A percentile compares a stretch with the other conserved stretches of the same genome.
Conservation (phyloP, 2,797 vertebrate species). For the Xenopus petersii region DNA sequence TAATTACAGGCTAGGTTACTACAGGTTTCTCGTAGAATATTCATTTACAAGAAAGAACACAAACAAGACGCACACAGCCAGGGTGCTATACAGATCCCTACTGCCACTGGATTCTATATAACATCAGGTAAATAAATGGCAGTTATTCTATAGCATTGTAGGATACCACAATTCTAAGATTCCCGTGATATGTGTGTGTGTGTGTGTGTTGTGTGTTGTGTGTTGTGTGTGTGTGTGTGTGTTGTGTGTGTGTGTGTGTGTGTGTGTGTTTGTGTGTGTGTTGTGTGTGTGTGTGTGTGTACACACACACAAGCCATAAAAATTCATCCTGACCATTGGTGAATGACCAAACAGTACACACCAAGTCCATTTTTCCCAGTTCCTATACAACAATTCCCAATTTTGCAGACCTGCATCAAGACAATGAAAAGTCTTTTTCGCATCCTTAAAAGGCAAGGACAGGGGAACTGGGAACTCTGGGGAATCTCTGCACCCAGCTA, state of each 20-base stretch:
- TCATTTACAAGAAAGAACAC: background rate
- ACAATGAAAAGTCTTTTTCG: background rate
- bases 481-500: slow-evolving; percentile 3
- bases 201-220: too few relatives aligned
- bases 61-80: background rate
- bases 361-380: too few relatives aligned
- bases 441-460: slow-evolving; percentile 21
- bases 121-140: background rate
- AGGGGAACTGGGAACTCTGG: background rate
- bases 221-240: too few relatives aligned
- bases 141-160: background rate
- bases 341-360: too few relatives aligned
- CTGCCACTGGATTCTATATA: background rate
- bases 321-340: too few relatives aligned
- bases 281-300: too few relatives aligned
- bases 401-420: background rate
- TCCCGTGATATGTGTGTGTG: too few relatives aligned
- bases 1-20: background rate
- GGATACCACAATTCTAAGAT: background rate
- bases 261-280: too few relatives aligned
- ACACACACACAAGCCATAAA: too few relatives aligned
- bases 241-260: too few relatives aligned
- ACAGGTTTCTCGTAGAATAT: background rate
- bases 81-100: background rate
- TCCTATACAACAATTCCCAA: too few relatives aligned